These are phyloP conservation scores for Microchirus variegatus DNA, from an alignment of 2,797 vertebrate species.

Conservation along the genomic window DNA sequence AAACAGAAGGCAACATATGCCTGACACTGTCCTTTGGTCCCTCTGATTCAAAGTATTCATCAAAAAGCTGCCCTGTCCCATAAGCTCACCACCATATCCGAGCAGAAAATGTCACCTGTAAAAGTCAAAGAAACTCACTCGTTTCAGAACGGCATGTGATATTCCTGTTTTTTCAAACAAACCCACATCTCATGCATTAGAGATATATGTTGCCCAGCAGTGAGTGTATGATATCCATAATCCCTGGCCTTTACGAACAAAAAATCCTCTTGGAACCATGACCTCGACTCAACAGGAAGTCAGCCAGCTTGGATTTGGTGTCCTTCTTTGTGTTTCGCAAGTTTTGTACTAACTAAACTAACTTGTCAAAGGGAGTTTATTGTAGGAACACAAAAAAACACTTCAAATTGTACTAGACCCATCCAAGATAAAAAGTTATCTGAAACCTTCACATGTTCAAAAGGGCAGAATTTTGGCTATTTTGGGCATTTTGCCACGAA, in stretches of 20 bases:
- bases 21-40: constrained; percentile 87
- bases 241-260: constrained; percentile 65
- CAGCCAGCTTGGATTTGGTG: too few species aligned
- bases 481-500: too few species aligned
- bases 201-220: constrained; percentile 84
- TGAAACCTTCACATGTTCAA: too few species aligned
- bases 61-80: constrained; percentile 94
- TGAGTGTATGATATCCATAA: constrained; percentile 84
- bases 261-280: too few species aligned
- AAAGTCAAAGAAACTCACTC: constrained; percentile 96
- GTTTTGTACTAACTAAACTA: too few species aligned
- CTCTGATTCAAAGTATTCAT: constrained; percentile 93
- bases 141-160: constrained; percentile 94
- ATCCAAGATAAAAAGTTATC: too few species aligned
- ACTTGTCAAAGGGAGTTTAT: too few species aligned
- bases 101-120: constrained; percentile 96
- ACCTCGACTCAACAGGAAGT: too few species aligned
- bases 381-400: too few species aligned
- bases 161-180: constrained; percentile 91
- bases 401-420: too few species aligned
- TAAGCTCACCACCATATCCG: constrained; percentile 94
- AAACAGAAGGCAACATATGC: constrained; percentile 94
- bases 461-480: too few species aligned
- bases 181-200: constrained; percentile 85
- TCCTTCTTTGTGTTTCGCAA: too few species aligned